phyloP scores from a whole-genome alignment of 2,888 invertebrate genomes.

The Dendrolimus houi region DNA sequence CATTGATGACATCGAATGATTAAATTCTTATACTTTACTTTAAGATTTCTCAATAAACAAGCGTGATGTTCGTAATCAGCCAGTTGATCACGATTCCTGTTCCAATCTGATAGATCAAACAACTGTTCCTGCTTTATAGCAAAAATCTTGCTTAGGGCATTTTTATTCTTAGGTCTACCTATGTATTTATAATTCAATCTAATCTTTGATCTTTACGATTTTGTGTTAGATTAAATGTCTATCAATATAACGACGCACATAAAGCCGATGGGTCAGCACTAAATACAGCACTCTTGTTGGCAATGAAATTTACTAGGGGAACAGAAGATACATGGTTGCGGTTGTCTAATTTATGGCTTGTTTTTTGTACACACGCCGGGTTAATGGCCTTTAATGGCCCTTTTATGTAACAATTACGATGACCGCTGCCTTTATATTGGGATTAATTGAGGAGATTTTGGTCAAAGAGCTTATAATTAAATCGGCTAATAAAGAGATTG shows the following conservation, averaged over 20 bases:
- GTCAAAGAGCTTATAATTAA: background rate
- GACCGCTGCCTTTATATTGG: conserved; percentile 38
- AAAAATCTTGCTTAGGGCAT: too few species aligned
- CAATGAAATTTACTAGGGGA: conserved; percentile 38
- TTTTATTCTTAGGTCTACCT: too few species aligned
- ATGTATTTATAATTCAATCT: too few species aligned
- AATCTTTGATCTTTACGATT: background rate
- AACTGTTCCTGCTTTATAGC: too few species aligned
- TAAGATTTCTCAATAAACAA: too few species aligned
- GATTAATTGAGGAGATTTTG: background rate
- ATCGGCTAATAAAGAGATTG: background rate
- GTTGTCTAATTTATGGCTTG: conserved; percentile 61
- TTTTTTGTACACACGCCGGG: conserved; percentile 59
- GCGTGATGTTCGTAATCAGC: too few species aligned
- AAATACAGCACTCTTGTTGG: conserved; percentile 8
- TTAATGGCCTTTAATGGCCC: conserved; percentile 64
- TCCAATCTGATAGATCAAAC: too few species aligned
- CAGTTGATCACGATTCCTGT: too few species aligned
- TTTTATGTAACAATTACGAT: conserved; percentile 55
- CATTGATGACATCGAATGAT: too few species aligned
- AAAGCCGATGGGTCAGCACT: conserved; percentile 4
- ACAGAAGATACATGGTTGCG: conserved; percentile 56
- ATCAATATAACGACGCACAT: background rate
- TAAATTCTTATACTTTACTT: too few species aligned
- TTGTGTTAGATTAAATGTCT: background rate